Conservation (phyloP, 2,888 invertebrate species). For the Acronicta aceris region DNA sequence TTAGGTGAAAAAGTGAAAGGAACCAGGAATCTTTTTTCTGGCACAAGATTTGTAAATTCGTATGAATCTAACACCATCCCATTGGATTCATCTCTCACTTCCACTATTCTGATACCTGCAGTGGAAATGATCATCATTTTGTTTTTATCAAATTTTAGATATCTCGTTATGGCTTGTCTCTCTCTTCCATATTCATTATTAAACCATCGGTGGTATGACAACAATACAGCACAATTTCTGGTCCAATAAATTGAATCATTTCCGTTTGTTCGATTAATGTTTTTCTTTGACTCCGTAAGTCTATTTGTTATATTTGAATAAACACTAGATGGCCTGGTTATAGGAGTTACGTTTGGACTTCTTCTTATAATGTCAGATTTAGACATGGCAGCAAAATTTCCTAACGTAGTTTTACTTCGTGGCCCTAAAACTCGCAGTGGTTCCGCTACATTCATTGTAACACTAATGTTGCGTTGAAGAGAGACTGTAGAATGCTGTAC, state of each 20-base stretch:
- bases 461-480: slow-evolving; percentile 89
- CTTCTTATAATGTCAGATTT: slow-evolving; percentile 83
- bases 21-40: slow-evolving; percentile 89
- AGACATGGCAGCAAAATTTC: slow-evolving; percentile 86
- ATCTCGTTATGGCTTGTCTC: slow-evolving; percentile 86
- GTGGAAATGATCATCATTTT: slow-evolving; percentile 90
- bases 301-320: slow-evolving; percentile 85
- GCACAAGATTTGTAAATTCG: slow-evolving; percentile 89
- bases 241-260: slow-evolving; percentile 90
- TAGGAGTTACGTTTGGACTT: slow-evolving; percentile 87
- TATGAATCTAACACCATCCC: slow-evolving; percentile 91
- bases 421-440: slow-evolving; percentile 85
- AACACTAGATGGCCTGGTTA: slow-evolving; percentile 86
- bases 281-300: slow-evolving; percentile 82
- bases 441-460: slow-evolving; percentile 90
- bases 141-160: slow-evolving; percentile 87
- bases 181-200: slow-evolving; percentile 88
- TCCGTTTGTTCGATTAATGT: slow-evolving; percentile 77
- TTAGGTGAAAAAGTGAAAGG: slow-evolving; percentile 86
- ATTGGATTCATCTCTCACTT: slow-evolving; percentile 90
- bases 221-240: slow-evolving; percentile 90
- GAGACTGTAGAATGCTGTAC: slow-evolving; percentile 90
- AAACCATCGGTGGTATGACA: slow-evolving; percentile 91
- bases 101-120: slow-evolving; percentile 91
- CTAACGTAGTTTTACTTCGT: slow-evolving; percentile 86